Evolutionary conservation across 2,113 vertebrate species (phyloP), one percentile per base, ranked within the genome.

Genomic region (Psittacula cyanocephala): DNA sequence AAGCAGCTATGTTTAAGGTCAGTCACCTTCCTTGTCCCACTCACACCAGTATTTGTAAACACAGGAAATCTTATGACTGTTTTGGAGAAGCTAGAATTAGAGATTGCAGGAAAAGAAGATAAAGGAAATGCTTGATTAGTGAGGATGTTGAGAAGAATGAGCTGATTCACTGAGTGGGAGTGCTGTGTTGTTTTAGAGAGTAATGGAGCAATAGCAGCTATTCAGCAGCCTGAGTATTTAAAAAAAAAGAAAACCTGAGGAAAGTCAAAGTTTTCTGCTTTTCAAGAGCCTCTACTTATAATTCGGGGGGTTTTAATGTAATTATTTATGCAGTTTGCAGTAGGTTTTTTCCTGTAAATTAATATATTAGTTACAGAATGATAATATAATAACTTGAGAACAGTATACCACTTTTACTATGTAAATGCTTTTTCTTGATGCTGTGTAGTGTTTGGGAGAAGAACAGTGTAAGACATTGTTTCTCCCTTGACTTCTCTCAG

Each of bases 1-100:
- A 99, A 93, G 99, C 99, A 52, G 99, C 99, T 28, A 99, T 99
- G 99, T 99, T 99, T 97, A 99, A 99, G 99, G 99, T 99, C 95
- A 96, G 91, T 60, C 9, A 47, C 82, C 57, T 86, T 93, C 37
- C 74, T 86, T 67, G 53, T 37, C 67, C 81, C 31, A 31, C 69
- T 93, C 83, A 55, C 35, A 39, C 7, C 5, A 1, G 10, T 86
- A 29, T 88, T 94, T 94, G 69, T 90, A 70, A 97, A 90, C 60
- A 83, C 27, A 59, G 62, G 90, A 79, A 84, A 41, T 78, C 63
- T 70, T 52, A 43, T 20, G 52, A 86, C 85, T 76, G 15, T 80
- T 91, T 43, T 71, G 64, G 63, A 87, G 83, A 84, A 88, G 44
- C 19, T 52, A 49, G 29, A 71, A 55, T 81, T 57, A 33, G 25